A percentile compares a stretch with the other conserved stretches of the same genome.
phyloP scores from a whole-genome alignment of 23 tunicate genomes.

The Phallusia fumigata region DNA sequence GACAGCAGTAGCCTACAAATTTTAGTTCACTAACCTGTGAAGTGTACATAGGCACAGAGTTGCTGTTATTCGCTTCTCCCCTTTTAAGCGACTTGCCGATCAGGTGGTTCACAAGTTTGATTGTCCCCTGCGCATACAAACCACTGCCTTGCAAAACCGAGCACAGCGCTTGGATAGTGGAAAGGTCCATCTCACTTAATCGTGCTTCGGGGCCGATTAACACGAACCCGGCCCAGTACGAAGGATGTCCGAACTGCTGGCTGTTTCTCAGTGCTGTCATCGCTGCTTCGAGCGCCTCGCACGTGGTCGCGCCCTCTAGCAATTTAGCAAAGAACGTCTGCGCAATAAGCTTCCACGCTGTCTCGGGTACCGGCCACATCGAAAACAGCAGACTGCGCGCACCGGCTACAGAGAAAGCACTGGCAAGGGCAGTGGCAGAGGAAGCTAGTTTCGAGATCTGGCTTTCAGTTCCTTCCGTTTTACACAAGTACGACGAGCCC shows the following conservation, averaged over 20 bases:
- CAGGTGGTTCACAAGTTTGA: slow-evolving; percentile 52
- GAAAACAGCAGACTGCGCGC: slow-evolving; percentile 30
- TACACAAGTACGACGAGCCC: slow-evolving; percentile 47
- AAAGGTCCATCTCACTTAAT: slow-evolving; percentile 27
- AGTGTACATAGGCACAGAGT: slow-evolving; percentile 55
- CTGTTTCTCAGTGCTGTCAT: slow-evolving; percentile 37
- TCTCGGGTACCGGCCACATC: slow-evolving; percentile 91
- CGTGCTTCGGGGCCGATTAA: slow-evolving; percentile 43
- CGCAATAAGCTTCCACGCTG: slow-evolving; percentile 40
- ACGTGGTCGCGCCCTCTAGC: slow-evolving; percentile 16
- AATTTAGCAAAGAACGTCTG: slow-evolving; percentile 44
- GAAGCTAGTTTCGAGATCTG: background rate
- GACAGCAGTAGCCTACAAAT: no score
- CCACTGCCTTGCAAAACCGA: slow-evolving; percentile 36
- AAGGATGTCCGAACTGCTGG: slow-evolving; percentile 80
- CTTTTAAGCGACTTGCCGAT: slow-evolving; percentile 33
- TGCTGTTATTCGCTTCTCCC: background rate
- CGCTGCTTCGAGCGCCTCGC: slow-evolving; percentile 46
- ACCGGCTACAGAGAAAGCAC: slow-evolving; percentile 26
- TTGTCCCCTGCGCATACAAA: slow-evolving; percentile 15
- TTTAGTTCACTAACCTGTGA: slow-evolving; percentile 42
- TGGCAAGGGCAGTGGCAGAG: slow-evolving; percentile 9
- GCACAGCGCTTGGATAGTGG: slow-evolving; percentile 26
- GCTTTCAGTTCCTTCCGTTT: background rate
- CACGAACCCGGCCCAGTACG: slow-evolving; percentile 83